These are phyloP conservation scores for Rhabdornis inornatus DNA, from an alignment of 2,113 vertebrate genomes.

Conservation along the genomic window DNA sequence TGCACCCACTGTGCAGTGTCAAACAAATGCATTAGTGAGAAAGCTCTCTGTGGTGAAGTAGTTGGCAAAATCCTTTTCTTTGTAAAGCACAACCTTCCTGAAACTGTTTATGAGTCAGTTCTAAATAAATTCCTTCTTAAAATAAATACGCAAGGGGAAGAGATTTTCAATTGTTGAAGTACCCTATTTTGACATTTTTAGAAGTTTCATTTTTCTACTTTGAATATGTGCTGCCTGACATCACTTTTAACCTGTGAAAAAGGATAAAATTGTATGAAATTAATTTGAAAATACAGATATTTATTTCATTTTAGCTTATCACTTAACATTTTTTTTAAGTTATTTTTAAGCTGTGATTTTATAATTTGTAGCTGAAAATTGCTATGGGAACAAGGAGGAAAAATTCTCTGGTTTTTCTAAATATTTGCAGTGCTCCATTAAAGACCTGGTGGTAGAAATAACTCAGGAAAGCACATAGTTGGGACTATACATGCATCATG, in stretches of 20 bases:
- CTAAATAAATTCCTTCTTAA: background rate
- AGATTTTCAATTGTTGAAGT: background rate
- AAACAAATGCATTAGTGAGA: background rate
- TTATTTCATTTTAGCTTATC: background rate
- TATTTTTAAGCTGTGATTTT: background rate
- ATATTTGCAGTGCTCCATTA: background rate
- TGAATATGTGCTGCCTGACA: background rate
- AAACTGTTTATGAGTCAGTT: background rate
- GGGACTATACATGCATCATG: background rate
- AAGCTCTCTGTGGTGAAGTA: background rate
- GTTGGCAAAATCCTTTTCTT: background rate
- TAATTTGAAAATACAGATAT: background rate
- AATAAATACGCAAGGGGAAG: rapidly evolving
- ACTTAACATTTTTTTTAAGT: background rate
- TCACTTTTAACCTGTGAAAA: background rate
- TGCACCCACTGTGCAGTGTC: background rate
- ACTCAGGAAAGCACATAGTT: background rate
- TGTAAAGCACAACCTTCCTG: background rate
- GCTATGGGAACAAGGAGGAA: background rate
- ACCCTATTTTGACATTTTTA: background rate
- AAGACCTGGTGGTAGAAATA: background rate
- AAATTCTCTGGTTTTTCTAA: background rate
- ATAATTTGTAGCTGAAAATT: background rate
- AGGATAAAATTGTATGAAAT: background rate
- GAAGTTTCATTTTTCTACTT: background rate